Percentiles rank a stretch among this genome's conserved stretches.
phyloP scores from a whole-genome alignment of 2,113 vertebrate species.

The Emydura subglobosa region DNA sequence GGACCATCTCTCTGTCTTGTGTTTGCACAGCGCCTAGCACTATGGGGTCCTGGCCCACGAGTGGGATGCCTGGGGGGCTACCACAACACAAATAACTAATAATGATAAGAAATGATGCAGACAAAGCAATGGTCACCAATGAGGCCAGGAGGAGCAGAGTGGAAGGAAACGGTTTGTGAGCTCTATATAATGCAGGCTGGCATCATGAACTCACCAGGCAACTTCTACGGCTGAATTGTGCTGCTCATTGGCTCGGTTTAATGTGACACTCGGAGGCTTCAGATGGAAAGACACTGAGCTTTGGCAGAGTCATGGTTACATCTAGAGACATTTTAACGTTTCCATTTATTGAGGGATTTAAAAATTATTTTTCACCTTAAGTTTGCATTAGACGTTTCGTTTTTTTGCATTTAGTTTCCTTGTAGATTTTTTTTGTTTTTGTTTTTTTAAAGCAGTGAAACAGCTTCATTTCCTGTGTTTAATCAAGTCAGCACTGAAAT shows the following conservation, averaged over 20 bases:
- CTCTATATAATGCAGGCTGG: not conserved
- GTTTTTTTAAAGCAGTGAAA: too few relatives aligned
- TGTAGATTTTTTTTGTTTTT: too few relatives aligned
- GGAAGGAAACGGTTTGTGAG: not conserved
- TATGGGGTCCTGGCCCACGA: not conserved
- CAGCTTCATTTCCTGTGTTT: too few relatives aligned
- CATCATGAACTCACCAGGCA: not conserved
- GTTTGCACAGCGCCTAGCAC: too few relatives aligned
- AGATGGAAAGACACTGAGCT: rapidly evolving
- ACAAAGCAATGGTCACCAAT: not conserved
- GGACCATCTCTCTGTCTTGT: not conserved
- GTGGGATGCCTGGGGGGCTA: too few relatives aligned
- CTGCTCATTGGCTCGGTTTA: not conserved
- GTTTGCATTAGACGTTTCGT: rapidly evolving
- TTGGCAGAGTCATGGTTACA: not conserved
- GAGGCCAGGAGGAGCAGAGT: not conserved
- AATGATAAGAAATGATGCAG: not conserved
- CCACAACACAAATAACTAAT: not conserved
- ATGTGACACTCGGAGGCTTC: not conserved
- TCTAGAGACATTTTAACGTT: not conserved
- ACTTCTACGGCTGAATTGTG: rapidly evolving
- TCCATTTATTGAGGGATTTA: not conserved
- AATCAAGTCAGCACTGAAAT: too few relatives aligned
- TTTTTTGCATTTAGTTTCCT: not conserved
- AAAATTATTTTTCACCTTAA: not conserved